Percentiles rank a stretch among this genome's conserved stretches.
Conservation (phyloP, 2,888 invertebrate species). For the Cheilosia variabilis region DNA sequence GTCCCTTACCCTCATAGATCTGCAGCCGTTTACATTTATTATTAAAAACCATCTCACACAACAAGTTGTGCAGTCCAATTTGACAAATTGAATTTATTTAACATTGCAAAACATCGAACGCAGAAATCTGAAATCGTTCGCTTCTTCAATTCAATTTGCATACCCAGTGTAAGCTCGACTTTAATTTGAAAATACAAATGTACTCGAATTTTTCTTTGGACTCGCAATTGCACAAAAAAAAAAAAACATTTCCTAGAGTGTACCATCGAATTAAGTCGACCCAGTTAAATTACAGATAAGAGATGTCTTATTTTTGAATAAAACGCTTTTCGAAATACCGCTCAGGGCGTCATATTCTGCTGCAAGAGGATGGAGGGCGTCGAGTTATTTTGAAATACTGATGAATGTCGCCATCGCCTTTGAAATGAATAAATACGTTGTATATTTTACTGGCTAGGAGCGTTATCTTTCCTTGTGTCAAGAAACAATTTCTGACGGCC, state of each 20-base stretch:
- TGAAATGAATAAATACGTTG: not conserved
- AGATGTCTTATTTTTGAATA: not conserved
- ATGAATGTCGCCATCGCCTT: slow-evolving; percentile 11
- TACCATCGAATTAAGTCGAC: slow-evolving; percentile 19
- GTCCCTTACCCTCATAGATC: too few relatives aligned
- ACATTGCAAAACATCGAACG: too few relatives aligned
- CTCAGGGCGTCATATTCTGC: slow-evolving; percentile 1
- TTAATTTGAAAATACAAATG: too few relatives aligned
- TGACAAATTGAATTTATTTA: too few relatives aligned
- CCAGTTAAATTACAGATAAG: slow-evolving; percentile 20
- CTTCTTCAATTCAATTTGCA: too few relatives aligned
- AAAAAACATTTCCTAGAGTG: not conserved
- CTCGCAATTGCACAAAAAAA: not conserved
- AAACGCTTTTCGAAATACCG: not conserved
- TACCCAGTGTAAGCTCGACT: too few relatives aligned
- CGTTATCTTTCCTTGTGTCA: slow-evolving; percentile 34
- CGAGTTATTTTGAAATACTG: slow-evolving; percentile 24
- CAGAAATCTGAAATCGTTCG: too few relatives aligned
- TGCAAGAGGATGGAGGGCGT: slow-evolving; percentile 5
- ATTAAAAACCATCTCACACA: too few relatives aligned
- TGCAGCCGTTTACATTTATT: too few relatives aligned
- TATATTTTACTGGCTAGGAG: slow-evolving; percentile 30
- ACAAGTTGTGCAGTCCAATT: too few relatives aligned
- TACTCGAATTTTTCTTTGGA: not conserved
- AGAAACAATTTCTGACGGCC: slow-evolving; percentile 9